Evolutionary conservation across 2,888 invertebrate genomes (phyloP).

Genomic region (Listrodromus nycthemerus): DNA sequence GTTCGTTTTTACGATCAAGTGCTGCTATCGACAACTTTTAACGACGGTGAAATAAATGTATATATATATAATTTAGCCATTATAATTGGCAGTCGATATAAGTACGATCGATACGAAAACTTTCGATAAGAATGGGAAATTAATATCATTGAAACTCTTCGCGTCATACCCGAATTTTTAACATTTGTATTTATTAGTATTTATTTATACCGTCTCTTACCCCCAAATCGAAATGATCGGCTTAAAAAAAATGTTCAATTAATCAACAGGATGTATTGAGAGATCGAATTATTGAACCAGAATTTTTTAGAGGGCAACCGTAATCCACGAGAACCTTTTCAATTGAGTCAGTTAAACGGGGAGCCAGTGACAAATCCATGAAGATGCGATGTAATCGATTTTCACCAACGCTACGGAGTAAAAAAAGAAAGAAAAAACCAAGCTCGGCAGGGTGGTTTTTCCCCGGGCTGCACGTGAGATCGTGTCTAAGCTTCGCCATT

Average conservation of each 20-base stretch:
- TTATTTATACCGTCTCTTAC: not conserved
- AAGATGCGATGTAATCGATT: conserved; percentile 44
- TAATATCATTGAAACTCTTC: conserved; percentile 18
- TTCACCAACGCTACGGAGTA: conserved; percentile 4
- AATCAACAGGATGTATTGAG: not conserved
- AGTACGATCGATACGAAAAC: conserved; percentile 32
- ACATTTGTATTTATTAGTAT: not conserved
- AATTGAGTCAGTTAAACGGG: not conserved
- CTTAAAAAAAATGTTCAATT: conserved; percentile 11
- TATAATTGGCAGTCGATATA: conserved; percentile 55
- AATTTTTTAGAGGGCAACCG: not conserved
- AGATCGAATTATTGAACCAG: not conserved
- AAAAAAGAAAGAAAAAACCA: not conserved
- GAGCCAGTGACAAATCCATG: conserved; percentile 18
- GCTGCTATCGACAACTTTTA: conserved; percentile 29
- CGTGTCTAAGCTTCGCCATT: conserved; percentile 27
- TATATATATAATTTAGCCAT: conserved; percentile 15
- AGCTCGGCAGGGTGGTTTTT: not conserved
- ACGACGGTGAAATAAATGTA: not conserved
- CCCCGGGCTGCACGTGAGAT: conserved; percentile 35
- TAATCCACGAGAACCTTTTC: not conserved
- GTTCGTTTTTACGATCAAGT: conserved; percentile 19
- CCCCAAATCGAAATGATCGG: not conserved
- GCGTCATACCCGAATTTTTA: not conserved
- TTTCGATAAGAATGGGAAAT: not conserved